Evolutionary conservation across 2,888 invertebrate genomes (phyloP).

Genomic region (Neoascia interrupta): DNA sequence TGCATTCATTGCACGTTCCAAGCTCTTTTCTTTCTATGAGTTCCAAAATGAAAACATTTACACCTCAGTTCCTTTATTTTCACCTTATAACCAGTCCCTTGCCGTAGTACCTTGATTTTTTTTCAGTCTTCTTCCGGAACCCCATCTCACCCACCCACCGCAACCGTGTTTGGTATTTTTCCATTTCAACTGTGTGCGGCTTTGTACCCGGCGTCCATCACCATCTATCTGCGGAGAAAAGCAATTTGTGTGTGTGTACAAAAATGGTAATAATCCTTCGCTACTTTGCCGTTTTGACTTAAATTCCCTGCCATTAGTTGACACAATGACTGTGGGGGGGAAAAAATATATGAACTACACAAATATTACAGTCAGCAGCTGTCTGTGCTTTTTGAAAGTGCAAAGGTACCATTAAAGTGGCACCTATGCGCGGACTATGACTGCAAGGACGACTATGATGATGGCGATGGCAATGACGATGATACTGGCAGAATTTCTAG

Average conservation of each 20-base stretch:
- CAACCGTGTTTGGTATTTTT: constrained; percentile 37
- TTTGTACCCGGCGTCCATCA: no score
- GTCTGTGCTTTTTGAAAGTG: constrained; percentile 31
- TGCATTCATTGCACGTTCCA: constrained; percentile 63
- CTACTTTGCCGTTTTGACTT: constrained; percentile 37
- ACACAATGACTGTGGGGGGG: constrained; percentile 42
- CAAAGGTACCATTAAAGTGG: constrained; percentile 53
- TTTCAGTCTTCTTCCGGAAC: neutral
- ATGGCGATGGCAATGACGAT: neutral
- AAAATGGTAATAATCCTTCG: constrained; percentile 33
- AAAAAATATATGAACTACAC: constrained; percentile 42
- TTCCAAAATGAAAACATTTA: constrained; percentile 69
- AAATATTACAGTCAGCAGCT: constrained; percentile 40
- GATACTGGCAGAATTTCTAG: constrained; percentile 22
- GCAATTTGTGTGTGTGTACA: constrained; percentile 39
- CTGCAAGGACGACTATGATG: neutral
- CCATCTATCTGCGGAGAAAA: constrained; percentile 40
- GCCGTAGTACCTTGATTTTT: constrained; percentile 22
- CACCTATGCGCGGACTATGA: constrained; percentile 35
- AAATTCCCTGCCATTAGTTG: constrained; percentile 34
- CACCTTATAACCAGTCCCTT: constrained; percentile 14
- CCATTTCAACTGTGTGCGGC: constrained; percentile 18
- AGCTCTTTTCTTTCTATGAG: constrained; percentile 59
- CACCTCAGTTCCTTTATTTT: constrained; percentile 61
- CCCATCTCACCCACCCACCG: neutral